Conservation (phyloP, 2,797 vertebrate species). For the Cottoperca gobio region DNA sequence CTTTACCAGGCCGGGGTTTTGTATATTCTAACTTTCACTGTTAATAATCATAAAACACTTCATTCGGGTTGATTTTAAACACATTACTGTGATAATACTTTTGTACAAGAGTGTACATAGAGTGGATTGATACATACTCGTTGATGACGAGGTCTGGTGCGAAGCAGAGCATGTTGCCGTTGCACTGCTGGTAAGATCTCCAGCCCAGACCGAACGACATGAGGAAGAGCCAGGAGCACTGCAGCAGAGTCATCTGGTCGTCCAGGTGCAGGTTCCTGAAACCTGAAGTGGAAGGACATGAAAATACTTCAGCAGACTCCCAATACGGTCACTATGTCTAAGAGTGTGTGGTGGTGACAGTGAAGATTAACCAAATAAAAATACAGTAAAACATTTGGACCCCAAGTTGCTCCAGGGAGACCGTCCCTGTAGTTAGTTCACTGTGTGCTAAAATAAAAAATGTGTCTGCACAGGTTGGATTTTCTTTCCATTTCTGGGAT, state of each 20-base stretch:
- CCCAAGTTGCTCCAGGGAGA: no score
- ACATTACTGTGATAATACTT: not conserved
- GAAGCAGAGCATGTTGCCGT: conserved; percentile 92
- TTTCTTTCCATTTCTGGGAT: no score
- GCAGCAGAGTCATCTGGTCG: conserved; percentile 98
- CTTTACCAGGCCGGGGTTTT: not conserved
- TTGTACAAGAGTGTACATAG: not conserved
- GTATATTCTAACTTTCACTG: not conserved
- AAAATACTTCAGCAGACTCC: not conserved
- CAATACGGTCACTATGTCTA: not conserved
- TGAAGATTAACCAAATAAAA: not conserved
- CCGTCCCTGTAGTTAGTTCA: no score
- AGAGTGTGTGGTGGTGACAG: not conserved
- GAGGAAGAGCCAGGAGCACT: conserved; percentile 99
- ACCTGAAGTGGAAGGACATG: conserved; percentile 80
- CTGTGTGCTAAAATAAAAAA: not conserved
- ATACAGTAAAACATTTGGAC: not conserved
- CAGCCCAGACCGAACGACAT: conserved; percentile 97
- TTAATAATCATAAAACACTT: not conserved
- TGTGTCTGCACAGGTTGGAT: not conserved
- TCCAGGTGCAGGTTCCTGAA: conserved; percentile 98
- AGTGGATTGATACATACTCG: conserved; percentile 85
- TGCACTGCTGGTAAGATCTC: conserved; percentile 96
- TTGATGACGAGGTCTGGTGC: conserved; percentile 97
- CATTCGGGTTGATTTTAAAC: not conserved